Base-by-base conservation (phyloP, 2,888 invertebrate species). In the Himalopsyche japonica region DNA sequence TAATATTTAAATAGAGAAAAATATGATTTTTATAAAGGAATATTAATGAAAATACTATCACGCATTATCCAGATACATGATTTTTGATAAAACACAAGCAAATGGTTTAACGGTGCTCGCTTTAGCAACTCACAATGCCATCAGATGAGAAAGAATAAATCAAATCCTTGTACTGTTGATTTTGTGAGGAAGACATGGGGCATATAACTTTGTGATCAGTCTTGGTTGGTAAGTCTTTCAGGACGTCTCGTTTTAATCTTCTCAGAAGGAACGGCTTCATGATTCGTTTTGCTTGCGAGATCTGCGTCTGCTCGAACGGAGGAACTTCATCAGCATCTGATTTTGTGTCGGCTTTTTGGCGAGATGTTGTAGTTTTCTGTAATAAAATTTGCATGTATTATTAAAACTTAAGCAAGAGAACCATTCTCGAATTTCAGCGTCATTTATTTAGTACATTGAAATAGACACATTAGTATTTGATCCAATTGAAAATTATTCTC, bases 251-350 rank as follows among this genome's bases (percentile, higher is more conserved):
- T 90, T 99, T 99, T 78, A 98, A 91, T 84, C 99, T 92, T 24
- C 99, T 92, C 76, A 99, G 92, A 3, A 99, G 95, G 90, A 99
- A 99, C 0, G 99, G 99, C 89, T 96, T 97, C 96, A 99, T 98
- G 87, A 99, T 98, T 80, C 96, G 93, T 89, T 99, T 98, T 0
- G 99, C 99, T 88, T 98, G 97, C 18, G 95, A 95, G 76, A 99
- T 96, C 90, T 98, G 97, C 83, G 97, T 95, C 89, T 95, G 94
- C 89, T 98, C 98, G 90, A 98, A 99, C n/a, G 95, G 91, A 0
- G 96, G 95, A 27, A 93, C 90, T 48, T 94, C 94, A 10, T 95
- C 93, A 0, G 90, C 91, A 3, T 90, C 90, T 24, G 90, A 90
- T 18, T 90, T 90, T 0, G 89, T 90, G 87, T 92, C 93, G 80